Evolutionary conservation across 2,888 invertebrate genomes (phyloP).

Genomic region (Aleiodes testaceus): DNA sequence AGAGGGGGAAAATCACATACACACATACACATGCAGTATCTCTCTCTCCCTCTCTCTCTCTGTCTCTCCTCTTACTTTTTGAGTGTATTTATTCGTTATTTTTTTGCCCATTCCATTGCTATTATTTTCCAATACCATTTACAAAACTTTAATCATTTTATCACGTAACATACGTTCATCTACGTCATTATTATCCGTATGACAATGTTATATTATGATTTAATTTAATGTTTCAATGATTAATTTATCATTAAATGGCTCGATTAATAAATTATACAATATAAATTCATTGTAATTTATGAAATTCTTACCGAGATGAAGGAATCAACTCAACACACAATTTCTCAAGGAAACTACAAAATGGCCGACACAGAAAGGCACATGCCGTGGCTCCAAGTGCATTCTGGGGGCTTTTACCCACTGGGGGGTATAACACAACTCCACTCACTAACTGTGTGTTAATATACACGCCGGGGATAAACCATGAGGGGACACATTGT

Average conservation of each 20-base stretch:
- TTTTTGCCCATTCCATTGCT: conserved; percentile 49
- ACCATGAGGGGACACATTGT: not conserved
- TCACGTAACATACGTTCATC: conserved; percentile 36
- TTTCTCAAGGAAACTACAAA: conserved; percentile 80
- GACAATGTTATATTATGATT: conserved; percentile 21
- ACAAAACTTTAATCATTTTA: conserved; percentile 31
- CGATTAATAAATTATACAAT: conserved; percentile 13
- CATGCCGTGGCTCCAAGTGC: conserved; percentile 77
- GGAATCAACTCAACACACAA: conserved; percentile 78
- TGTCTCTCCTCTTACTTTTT: conserved; percentile 14
- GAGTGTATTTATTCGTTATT: conserved; percentile 14
- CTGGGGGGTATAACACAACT: conserved; percentile 33
- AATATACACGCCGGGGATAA: not conserved
- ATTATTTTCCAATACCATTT: conserved; percentile 9
- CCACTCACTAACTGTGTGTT: not conserved
- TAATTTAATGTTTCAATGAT: conserved; percentile 8
- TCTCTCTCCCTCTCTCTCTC: conserved; percentile 19
- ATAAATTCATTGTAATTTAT: conserved; percentile 28
- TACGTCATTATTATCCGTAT: conserved; percentile 39
- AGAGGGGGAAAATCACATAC: not conserved
- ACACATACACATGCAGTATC: not conserved
- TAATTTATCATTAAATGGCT: not conserved
- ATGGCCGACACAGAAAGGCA: conserved; percentile 81
- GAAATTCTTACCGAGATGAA: conserved; percentile 76
- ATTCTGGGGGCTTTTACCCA: conserved; percentile 70